These are phyloP conservation scores for Drosophila nigrodunni DNA, from an alignment of 1,140 invertebrate species.

Conservation along the genomic window DNA sequence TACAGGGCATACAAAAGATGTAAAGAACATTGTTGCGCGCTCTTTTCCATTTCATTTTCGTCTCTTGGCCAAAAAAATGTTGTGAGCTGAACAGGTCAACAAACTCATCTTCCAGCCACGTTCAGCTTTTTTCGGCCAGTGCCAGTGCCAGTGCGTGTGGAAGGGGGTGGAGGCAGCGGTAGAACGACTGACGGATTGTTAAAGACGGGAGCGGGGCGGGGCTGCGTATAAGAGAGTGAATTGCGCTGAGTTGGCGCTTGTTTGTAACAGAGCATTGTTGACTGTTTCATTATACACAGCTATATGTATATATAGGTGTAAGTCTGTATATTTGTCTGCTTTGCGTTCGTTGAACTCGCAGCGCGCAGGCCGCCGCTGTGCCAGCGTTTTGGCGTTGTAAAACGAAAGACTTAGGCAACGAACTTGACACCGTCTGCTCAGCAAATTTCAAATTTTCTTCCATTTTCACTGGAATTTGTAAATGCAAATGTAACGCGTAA, in stretches of 20 bases:
- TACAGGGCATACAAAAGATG: background rate
- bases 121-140: constrained; percentile 55
- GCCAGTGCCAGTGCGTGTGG: constrained; percentile 18
- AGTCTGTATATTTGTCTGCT: constrained; percentile 59
- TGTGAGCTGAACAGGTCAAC: constrained; percentile 60
- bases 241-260: constrained; percentile 49
- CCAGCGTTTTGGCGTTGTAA: constrained; percentile 40
- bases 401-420: constrained; percentile 75
- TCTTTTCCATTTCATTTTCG: constrained; percentile 80
- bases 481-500: constrained; percentile 10
- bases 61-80: constrained; percentile 56
- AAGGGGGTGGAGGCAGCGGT: background rate
- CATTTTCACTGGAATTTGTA: constrained; percentile 41
- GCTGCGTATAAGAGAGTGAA: background rate
- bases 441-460: background rate
- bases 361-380: constrained; percentile 15
- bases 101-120: constrained; percentile 69
- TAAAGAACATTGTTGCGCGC: constrained; percentile 48
- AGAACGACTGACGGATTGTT: constrained; percentile 59
- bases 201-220: constrained; percentile 6
- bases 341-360: constrained; percentile 70
- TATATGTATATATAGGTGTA: constrained; percentile 21
- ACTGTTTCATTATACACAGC: constrained; percentile 50
- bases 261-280: constrained; percentile 67
- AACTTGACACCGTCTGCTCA: constrained; percentile 45